Base-by-base conservation (phyloP, 2,888 invertebrate genomes). In the Tetragonula carbonaria region DNA sequence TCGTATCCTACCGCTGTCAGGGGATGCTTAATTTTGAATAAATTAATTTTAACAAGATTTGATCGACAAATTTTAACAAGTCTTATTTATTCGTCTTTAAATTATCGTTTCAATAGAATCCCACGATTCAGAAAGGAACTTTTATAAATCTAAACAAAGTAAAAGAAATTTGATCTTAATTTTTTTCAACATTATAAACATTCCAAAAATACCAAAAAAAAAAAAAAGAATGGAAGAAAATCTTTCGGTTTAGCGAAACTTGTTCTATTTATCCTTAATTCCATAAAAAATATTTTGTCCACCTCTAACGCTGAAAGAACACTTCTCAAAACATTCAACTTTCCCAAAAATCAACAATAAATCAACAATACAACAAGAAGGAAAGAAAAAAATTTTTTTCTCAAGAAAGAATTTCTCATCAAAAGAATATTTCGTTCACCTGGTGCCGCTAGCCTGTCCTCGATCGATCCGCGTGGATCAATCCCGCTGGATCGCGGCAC, bases 381-480 rank as follows among this genome's bases (percentile, higher is more conserved):
- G 23, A 4, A n/a, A 5, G 18, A 0, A n/a, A 18, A 6, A 45
- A 2, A 6, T 11, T 8, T 21, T 21, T 16, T 38, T 16, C 16
- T 50, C 5, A 3, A 5, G 16, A 63, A n/a, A 51, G 50, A 63
- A 51, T 59, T 28, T 28, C 21, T 53, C 18, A 21, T 45, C 33
- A 6, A 50, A 51, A 67, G 11, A 74, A 55, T 71, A 57, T 75
- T 74, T 85, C 38, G 18, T 81, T 88, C 87, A 89, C 88, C 88
- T 89, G 84, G 8, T 2, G 81, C 28, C 23, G 51, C 63, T 6
- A 70, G 21, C 28, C 63, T 71, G 67, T 84, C 45, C n/a, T 78
- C 78, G 67, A 80, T 65, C 63, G 67, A 65, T 65, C 51, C 65
- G 45, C 76, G 71, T 4, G 76, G 38, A 74, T 81, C 75, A 28